Evolutionary conservation across 1,140 invertebrate genomes (phyloP).

Genomic region (Gryllus bimaculatus): DNA sequence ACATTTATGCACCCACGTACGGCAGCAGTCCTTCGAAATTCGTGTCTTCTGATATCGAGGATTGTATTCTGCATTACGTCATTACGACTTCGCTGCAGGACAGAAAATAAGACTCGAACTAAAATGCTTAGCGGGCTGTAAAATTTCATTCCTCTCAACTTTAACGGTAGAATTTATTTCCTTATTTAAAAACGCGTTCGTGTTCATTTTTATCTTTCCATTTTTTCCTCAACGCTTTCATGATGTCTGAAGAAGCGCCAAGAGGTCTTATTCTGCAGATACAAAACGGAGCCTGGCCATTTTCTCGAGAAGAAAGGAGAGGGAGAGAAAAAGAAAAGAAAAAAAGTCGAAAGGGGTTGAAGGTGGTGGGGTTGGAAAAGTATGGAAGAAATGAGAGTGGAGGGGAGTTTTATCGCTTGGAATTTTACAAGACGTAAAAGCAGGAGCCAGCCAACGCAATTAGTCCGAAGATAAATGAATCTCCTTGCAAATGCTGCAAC

Average conservation of each 20-base stretch:
- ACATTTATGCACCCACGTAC: too few relatives aligned
- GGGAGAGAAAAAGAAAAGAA: background rate
- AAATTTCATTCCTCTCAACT: too few relatives aligned
- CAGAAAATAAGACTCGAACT: too few relatives aligned
- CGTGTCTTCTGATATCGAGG: too few relatives aligned
- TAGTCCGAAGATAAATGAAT: conserved; percentile 18
- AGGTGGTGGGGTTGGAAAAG: background rate
- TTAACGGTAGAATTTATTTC: background rate
- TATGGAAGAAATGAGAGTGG: conserved; percentile 1
- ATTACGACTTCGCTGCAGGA: too few relatives aligned
- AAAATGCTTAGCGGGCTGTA: too few relatives aligned
- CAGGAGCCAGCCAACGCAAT: conserved; percentile 13
- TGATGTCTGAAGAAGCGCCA: conserved; percentile 10
- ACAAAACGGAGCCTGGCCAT: conserved; percentile 10
- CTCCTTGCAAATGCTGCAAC: conserved; percentile 10
- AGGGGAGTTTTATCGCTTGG: conserved; percentile 13
- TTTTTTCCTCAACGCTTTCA: background rate
- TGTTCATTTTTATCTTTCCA: background rate
- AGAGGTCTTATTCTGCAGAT: conserved; percentile 7
- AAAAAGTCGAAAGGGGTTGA: background rate
- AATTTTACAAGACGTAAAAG: conserved; percentile 18
- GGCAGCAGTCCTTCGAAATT: too few relatives aligned
- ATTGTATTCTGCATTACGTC: too few relatives aligned
- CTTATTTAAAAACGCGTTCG: background rate
- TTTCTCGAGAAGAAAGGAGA: background rate